A percentile compares a stretch with the other conserved stretches of the same genome.
Evolutionary conservation across 2,888 invertebrate species (phyloP).

Genomic region (Oscheius onirici): DNA sequence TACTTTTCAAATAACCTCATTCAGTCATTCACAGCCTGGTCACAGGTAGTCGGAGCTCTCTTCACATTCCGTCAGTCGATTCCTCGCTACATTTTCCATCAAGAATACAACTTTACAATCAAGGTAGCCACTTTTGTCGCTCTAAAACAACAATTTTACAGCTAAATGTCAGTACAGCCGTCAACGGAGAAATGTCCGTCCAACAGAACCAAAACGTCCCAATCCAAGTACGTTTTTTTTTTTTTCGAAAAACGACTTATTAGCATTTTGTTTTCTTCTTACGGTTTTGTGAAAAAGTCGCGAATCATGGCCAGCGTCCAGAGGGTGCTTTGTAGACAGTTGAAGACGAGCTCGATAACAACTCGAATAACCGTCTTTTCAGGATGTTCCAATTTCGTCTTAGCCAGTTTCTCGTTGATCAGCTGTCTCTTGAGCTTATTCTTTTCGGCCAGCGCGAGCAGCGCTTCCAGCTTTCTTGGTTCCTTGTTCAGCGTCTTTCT

Average conservation of each 20-base stretch:
- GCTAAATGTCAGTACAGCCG: constrained; percentile 2
- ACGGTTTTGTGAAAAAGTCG: neutral
- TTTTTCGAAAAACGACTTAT: constrained; percentile 2
- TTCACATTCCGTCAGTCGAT: neutral
- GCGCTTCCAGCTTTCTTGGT: neutral
- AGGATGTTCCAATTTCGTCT: neutral
- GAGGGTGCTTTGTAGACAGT: neutral
- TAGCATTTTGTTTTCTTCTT: neutral
- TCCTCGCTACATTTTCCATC: constrained; percentile 51
- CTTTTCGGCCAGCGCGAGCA: neutral
- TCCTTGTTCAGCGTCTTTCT: neutral
- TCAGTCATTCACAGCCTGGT: constrained; percentile 4
- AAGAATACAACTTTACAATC: constrained; percentile 39
- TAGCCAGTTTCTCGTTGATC: neutral
- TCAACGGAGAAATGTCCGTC: constrained; percentile 18
- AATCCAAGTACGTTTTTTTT: constrained; percentile 10
- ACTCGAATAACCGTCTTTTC: neutral
- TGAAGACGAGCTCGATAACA: neutral
- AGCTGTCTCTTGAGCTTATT: neutral
- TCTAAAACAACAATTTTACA: neutral
- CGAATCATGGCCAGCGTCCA: constrained; percentile 8
- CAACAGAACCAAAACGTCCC: constrained; percentile 1
- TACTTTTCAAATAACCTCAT: neutral
- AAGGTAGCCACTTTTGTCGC: constrained; percentile 31
- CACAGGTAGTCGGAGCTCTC: neutral